Evolutionary conservation across 2,113 vertebrate species (phyloP).

Genomic region (Peucedramus taeniatus): DNA sequence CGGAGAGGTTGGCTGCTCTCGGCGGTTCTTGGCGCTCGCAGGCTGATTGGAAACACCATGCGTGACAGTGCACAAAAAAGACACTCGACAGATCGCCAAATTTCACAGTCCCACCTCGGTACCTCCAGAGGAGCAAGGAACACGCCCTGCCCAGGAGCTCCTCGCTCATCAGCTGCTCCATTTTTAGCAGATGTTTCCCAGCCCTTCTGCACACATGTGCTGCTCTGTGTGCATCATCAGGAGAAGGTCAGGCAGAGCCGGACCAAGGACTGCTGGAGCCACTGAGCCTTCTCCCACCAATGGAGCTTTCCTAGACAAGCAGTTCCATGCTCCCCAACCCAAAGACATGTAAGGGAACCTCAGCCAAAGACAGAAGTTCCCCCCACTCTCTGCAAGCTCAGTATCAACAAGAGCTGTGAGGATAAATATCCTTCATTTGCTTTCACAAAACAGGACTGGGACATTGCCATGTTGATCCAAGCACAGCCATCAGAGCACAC

Average conservation of each 20-base stretch:
- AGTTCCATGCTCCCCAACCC: background rate
- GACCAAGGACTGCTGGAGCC: background rate
- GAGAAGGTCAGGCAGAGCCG: background rate
- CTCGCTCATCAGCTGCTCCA: background rate
- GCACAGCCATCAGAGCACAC: background rate
- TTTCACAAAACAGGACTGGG: background rate
- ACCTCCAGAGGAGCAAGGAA: background rate
- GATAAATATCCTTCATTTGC: background rate
- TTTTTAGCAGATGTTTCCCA: background rate
- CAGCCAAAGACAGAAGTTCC: background rate
- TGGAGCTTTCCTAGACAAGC: background rate
- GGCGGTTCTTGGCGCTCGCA: background rate
- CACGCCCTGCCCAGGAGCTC: background rate
- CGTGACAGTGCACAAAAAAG: conserved; percentile 34
- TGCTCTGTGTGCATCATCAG: background rate
- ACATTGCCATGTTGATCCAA: background rate
- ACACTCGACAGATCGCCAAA: background rate
- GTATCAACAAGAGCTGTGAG: background rate
- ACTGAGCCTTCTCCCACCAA: background rate
- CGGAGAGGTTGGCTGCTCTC: background rate
- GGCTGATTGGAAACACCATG: conserved; percentile 23
- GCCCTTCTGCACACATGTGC: background rate
- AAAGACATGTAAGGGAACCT: background rate
- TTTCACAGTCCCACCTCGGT: background rate
- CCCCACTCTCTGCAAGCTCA: background rate